Percentiles rank a stretch among this genome's conserved stretches.
phyloP scores from a whole-genome alignment of 1,140 invertebrate species.

The Drosophila pruinosa region DNA sequence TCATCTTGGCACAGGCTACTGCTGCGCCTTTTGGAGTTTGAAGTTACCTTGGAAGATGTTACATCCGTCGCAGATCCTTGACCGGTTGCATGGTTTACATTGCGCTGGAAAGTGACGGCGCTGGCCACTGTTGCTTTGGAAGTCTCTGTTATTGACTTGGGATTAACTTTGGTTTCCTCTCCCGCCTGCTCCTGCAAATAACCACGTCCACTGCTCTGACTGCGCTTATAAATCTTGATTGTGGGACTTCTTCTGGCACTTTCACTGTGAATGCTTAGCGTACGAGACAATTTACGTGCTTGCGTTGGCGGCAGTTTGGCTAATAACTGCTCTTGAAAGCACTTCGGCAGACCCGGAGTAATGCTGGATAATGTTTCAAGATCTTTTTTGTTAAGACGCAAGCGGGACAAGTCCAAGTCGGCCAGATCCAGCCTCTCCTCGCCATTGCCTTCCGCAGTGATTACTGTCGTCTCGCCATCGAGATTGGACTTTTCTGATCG shows the following conservation, averaged over 20 bases:
- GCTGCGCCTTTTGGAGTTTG: conserved; percentile 59
- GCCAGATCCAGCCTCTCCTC: conserved; percentile 85
- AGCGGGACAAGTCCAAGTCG: conserved; percentile 86
- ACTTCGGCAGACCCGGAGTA: conserved; percentile 86
- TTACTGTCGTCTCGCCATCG: not conserved
- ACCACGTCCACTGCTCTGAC: conserved; percentile 73
- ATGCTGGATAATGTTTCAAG: conserved; percentile 86
- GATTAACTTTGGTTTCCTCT: conserved; percentile 22
- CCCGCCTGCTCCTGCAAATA: conserved; percentile 40
- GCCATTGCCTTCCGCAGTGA: not conserved
- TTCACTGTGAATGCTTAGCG: conserved; percentile 84
- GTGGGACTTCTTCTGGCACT: conserved; percentile 22
- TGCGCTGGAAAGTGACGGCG: conserved; percentile 64
- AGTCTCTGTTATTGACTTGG: conserved; percentile 48
- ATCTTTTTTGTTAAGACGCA: conserved; percentile 87
- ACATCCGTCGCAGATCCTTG: conserved; percentile 9
- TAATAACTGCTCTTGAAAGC: conserved; percentile 86
- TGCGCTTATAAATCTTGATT: conserved; percentile 73
- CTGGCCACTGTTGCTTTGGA: conserved; percentile 59
- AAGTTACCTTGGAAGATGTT: not conserved
- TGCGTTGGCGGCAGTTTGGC: conserved; percentile 86
- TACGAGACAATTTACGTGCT: conserved; percentile 85
- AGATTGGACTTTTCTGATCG: conserved; percentile 42
- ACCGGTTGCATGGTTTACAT: conserved; percentile 56
- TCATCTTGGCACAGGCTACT: conserved; percentile 75